Conservation (phyloP, 2,797 vertebrate genomes). For the Anniella stebbinsi region DNA sequence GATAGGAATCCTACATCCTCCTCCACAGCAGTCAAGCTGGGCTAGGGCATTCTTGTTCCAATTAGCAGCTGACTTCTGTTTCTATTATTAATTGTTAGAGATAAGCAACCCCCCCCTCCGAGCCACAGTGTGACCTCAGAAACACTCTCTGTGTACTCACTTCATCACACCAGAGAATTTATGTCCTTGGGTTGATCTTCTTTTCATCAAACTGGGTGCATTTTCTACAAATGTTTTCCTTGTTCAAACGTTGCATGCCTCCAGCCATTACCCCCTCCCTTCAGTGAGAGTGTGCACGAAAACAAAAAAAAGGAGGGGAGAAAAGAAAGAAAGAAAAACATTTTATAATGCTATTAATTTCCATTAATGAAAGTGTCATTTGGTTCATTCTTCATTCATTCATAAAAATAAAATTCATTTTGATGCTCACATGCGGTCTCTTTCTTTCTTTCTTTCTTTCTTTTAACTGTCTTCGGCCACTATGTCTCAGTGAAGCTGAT, state of each 20-base stretch:
- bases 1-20: not conserved
- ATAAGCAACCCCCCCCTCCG: not conserved
- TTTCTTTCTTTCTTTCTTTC: not conserved
- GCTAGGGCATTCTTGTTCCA: constrained; percentile 6
- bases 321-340: too few relatives aligned
- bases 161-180: not conserved
- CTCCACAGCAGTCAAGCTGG: not conserved
- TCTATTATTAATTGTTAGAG: constrained; percentile 22
- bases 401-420: not conserved
- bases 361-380: not conserved
- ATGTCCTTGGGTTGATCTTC: not conserved
- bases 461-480: not conserved
- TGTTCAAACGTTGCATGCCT: not conserved
- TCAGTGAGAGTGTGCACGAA: not conserved
- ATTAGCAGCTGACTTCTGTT: constrained; percentile 6
- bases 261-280: not conserved
- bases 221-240: not conserved
- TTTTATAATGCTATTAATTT: not conserved
- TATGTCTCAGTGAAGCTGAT: not conserved
- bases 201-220: not conserved
- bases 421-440: not conserved
- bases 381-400: not conserved
- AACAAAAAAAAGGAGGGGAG: not conserved
- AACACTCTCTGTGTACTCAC: not conserved
- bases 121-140: not conserved